Percentiles rank a stretch among this genome's conserved stretches.
These are phyloP conservation scores for Cryptomyrus ogoouensis DNA, from an alignment of 2,113 vertebrate genomes.

Conservation along the genomic window DNA sequence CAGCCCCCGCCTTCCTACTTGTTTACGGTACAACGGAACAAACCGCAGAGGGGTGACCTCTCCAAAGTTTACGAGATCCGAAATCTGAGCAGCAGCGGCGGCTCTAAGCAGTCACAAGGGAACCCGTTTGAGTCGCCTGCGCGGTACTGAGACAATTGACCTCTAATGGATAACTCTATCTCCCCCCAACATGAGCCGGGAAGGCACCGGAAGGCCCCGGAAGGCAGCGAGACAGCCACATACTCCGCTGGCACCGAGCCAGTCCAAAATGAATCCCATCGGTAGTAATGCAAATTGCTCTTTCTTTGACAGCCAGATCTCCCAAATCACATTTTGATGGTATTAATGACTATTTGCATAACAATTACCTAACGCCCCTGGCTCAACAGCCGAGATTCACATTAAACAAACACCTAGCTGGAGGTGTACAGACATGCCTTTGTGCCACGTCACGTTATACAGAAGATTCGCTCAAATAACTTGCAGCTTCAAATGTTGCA, in stretches of 20 bases:
- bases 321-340: slow-evolving; percentile 16
- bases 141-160: slow-evolving; percentile 44
- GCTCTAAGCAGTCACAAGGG: slow-evolving; percentile 58
- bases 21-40: slow-evolving; percentile 59
- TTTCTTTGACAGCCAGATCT: slow-evolving; percentile 11
- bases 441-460: neutral
- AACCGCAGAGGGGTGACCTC: slow-evolving; percentile 57
- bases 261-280: slow-evolving; percentile 9
- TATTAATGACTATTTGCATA: slow-evolving; percentile 21
- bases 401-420: slow-evolving; percentile 17
- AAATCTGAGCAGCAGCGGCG: slow-evolving; percentile 45
- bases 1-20: slow-evolving; percentile 60
- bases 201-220: neutral
- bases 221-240: neutral
- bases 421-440: neutral
- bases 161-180: slow-evolving; percentile 29
- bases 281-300: slow-evolving; percentile 16
- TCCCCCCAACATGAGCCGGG: neutral
- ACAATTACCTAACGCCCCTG: slow-evolving; percentile 15
- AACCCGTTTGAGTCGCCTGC: slow-evolving; percentile 46
- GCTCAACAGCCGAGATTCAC: neutral
- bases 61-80: slow-evolving; percentile 57
- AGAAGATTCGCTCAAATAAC: neutral
- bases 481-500: neutral
- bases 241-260: neutral